phyloP scores from a whole-genome alignment of 1,140 invertebrate species.

The Anoplophora glabripennis region DNA sequence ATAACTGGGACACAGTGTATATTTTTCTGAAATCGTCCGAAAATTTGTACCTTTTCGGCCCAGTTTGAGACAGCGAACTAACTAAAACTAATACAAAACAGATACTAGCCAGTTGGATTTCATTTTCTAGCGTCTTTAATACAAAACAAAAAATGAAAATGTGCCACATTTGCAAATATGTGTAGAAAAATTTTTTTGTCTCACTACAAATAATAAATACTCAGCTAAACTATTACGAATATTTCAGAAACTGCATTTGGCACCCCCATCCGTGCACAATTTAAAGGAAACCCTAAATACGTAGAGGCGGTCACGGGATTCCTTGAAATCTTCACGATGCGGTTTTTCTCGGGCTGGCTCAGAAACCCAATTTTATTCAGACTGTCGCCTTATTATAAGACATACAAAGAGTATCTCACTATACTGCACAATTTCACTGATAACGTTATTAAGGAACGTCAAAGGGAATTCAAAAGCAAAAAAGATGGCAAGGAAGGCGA shows the following conservation, averaged over 20 bases:
- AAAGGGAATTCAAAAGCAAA: slow-evolving; percentile 22
- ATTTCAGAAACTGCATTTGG: slow-evolving; percentile 36
- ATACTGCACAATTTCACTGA: slow-evolving; percentile 30
- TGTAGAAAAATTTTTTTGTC: no score
- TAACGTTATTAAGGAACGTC: slow-evolving; percentile 26
- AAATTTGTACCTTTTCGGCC: no score
- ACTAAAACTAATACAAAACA: no score
- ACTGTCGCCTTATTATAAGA: slow-evolving; percentile 28
- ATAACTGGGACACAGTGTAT: no score
- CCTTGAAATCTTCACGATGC: slow-evolving; percentile 31
- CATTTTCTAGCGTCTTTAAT: no score
- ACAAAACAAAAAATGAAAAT: no score
- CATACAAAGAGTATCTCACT: slow-evolving; percentile 24
- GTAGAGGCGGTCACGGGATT: slow-evolving; percentile 29
- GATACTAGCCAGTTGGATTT: no score
- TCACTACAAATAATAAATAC: no score
- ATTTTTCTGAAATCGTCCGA: no score
- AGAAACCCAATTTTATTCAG: slow-evolving; percentile 31
- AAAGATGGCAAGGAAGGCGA: slow-evolving; percentile 20
- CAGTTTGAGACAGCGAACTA: no score
- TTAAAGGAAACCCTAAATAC: slow-evolving; percentile 30
- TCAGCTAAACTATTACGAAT: no score
- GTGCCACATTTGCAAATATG: no score
- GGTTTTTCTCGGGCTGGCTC: slow-evolving; percentile 33
- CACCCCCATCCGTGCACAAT: slow-evolving; percentile 28